Conservation (phyloP, 2,888 invertebrate species). For the Drosophila vallismaia region DNA sequence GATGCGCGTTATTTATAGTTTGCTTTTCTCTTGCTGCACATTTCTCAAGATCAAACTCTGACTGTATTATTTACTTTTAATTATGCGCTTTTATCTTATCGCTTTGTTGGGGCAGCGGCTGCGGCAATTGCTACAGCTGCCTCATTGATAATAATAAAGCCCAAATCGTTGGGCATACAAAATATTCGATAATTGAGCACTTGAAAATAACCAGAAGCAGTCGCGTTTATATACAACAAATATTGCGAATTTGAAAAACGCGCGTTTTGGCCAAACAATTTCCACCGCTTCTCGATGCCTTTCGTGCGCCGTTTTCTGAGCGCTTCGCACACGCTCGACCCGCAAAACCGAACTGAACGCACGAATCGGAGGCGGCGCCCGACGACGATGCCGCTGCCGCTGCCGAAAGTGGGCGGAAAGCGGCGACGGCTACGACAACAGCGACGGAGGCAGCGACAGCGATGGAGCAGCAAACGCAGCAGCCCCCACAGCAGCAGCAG, state of each 20-base stretch:
- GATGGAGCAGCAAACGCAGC: conserved; percentile 1
- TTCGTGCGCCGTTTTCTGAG: conserved; percentile 39
- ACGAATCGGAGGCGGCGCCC: conserved; percentile 44
- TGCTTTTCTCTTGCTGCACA: conserved; percentile 21
- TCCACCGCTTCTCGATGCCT: conserved; percentile 12
- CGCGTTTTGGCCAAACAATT: conserved; percentile 22
- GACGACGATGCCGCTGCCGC: conserved; percentile 31
- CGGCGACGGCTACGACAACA: background rate
- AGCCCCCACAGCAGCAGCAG: conserved; percentile 1
- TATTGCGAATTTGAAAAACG: conserved; percentile 36
- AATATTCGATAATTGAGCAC: conserved; percentile 17
- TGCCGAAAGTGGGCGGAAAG: conserved; percentile 23
- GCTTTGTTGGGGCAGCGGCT: conserved; percentile 11
- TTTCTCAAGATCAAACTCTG: conserved; percentile 26
- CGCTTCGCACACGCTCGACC: conserved; percentile 57
- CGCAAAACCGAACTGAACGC: conserved; percentile 71
- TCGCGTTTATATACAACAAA: conserved; percentile 33
- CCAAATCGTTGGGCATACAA: conserved; percentile 28
- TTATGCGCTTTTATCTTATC: conserved; percentile 50
- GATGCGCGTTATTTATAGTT: conserved; percentile 26
- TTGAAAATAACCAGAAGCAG: conserved; percentile 32
- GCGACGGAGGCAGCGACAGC: conserved; percentile 9
- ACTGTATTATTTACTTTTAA: conserved; percentile 33
- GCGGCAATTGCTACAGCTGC: conserved; percentile 8
- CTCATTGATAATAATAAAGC: conserved; percentile 12